Conservation (phyloP, 2,113 vertebrate genomes). For the Halichoerus grypus region DNA sequence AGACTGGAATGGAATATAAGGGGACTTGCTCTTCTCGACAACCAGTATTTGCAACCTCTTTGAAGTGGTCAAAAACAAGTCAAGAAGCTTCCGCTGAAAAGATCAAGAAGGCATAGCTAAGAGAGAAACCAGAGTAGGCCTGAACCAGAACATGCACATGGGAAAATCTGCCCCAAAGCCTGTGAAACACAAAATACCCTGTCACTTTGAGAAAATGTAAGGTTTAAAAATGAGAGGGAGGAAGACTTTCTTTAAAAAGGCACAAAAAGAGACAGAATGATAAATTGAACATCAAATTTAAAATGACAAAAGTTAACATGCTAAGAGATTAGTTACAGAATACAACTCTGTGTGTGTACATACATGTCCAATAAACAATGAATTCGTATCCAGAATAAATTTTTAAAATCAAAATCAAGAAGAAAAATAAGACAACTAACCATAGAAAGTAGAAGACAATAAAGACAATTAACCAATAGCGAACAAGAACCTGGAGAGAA, state of each 20-base stretch:
- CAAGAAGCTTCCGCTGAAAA: neutral
- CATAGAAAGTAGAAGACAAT: neutral
- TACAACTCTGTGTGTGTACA: neutral
- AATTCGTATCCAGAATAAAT: neutral
- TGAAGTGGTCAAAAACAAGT: constrained; percentile 2
- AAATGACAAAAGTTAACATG: constrained; percentile 3
- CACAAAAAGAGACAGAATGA: neutral
- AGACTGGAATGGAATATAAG: neutral
- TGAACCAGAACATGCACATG: neutral
- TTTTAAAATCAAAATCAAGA: neutral
- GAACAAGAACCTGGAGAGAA: neutral
- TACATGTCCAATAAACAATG: neutral
- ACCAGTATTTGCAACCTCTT: neutral
- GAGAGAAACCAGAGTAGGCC: neutral
- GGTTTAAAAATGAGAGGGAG: neutral
- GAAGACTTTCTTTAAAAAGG: neutral
- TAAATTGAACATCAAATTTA: constrained; percentile 39
- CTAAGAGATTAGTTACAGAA: neutral
- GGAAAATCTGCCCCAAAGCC: neutral
- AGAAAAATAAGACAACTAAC: neutral
- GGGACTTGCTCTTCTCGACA: neutral
- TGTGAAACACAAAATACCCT: constrained; percentile 10
- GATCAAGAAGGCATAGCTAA: neutral
- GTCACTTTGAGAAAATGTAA: neutral
- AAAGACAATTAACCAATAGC: neutral